These are phyloP conservation scores for Bungarus multicinctus DNA, from an alignment of 2,113 vertebrate genomes.

Conservation along the genomic window DNA sequence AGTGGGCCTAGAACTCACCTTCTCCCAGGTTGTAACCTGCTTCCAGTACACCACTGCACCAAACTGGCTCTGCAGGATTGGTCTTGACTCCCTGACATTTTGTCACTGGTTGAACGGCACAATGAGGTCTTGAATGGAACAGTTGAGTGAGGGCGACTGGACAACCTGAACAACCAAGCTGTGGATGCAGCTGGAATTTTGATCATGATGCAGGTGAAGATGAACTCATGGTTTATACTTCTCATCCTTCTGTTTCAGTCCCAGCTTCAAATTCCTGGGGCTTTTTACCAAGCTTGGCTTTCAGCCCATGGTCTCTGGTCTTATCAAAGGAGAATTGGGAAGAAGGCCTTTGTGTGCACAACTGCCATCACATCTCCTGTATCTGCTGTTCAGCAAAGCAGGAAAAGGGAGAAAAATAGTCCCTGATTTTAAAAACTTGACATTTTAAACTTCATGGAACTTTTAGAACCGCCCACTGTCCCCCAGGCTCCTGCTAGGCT, in stretches of 20 bases:
- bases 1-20: neutral
- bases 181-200: neutral
- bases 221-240: neutral
- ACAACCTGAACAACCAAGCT: too few relatives aligned
- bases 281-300: neutral
- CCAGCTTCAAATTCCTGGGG: neutral
- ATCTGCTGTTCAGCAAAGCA: neutral
- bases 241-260: too few relatives aligned
- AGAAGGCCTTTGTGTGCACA: neutral
- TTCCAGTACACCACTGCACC: neutral
- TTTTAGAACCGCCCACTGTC: neutral
- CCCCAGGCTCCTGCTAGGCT: neutral
- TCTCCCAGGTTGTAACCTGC: neutral
- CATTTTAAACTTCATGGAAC: neutral
- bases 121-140: too few relatives aligned
- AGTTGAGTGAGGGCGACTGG: neutral
- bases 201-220: neutral
- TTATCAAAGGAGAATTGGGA: neutral
- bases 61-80: neutral
- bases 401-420: neutral
- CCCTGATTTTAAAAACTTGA: neutral
- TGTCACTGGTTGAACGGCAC: too few relatives aligned
- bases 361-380: neutral
- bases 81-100: too few relatives aligned
- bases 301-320: neutral